Conservation (phyloP, 2,888 invertebrate species). For the Caenorhabditis angaria region DNA sequence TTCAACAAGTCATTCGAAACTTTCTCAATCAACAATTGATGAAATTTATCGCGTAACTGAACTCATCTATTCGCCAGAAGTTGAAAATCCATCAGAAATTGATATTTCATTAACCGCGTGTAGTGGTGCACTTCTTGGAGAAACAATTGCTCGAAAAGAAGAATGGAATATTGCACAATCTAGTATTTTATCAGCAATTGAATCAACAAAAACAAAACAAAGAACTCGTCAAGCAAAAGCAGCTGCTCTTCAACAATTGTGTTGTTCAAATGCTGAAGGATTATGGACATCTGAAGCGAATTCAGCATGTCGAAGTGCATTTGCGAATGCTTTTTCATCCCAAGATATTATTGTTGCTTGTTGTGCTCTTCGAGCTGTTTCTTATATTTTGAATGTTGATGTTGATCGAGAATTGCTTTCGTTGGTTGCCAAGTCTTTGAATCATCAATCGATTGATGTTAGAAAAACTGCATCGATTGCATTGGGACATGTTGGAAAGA, state of each 20-base stretch:
- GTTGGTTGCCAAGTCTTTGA: conserved; percentile 79
- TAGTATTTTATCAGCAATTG: conserved; percentile 22
- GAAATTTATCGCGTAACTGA: conserved; percentile 44
- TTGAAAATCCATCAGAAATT: conserved; percentile 38
- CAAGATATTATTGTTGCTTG: conserved; percentile 40
- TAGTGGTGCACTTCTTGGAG: conserved; percentile 57
- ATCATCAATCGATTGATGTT: conserved; percentile 84
- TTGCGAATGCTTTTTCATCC: conserved; percentile 35
- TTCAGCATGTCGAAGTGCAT: conserved; percentile 27
- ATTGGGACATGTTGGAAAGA: conserved; percentile 42
- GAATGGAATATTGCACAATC: conserved; percentile 31
- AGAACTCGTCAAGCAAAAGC: conserved; percentile 42
- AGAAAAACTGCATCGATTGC: conserved; percentile 43
- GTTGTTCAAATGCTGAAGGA: conserved; percentile 24
- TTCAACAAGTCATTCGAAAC: conserved; percentile 81
- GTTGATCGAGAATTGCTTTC: conserved; percentile 83
- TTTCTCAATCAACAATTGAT: conserved; percentile 35
- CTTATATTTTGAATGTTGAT: conserved; percentile 11
- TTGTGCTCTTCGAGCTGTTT: conserved; percentile 45
- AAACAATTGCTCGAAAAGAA: conserved; percentile 40
- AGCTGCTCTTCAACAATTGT: conserved; percentile 46
- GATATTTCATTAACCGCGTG: conserved; percentile 40
- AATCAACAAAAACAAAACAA: conserved; percentile 17
- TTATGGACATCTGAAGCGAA: conserved; percentile 45
- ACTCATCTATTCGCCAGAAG: conserved; percentile 23